phyloP scores from a whole-genome alignment of 2,113 vertebrate species.

The Morphnarchus princeps region DNA sequence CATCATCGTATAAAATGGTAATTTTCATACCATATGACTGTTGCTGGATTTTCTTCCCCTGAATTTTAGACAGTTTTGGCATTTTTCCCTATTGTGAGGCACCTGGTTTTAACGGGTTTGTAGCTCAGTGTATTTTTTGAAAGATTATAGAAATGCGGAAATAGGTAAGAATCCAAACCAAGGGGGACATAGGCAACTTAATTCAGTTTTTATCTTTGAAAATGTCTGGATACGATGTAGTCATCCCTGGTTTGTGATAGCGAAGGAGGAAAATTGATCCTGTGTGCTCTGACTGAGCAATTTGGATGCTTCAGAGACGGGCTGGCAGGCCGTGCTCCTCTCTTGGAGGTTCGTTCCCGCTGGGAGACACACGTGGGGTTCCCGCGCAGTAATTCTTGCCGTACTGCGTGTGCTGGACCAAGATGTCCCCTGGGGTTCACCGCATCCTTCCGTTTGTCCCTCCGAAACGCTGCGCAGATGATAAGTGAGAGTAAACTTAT shows the following conservation, averaged over 20 bases:
- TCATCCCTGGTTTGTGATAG: neutral
- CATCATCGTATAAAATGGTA: neutral
- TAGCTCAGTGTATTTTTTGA: neutral
- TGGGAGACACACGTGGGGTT: neutral
- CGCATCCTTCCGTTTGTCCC: fast-evolving
- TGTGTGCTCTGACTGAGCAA: neutral
- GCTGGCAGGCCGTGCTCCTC: neutral
- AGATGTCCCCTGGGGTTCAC: neutral
- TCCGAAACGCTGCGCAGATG: neutral
- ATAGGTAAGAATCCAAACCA: neutral
- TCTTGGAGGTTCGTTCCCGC: too few relatives aligned
- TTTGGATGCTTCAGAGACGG: neutral
- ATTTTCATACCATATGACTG: fast-evolving
- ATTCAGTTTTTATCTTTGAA: neutral
- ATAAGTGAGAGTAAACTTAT: neutral
- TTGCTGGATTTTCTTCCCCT: neutral
- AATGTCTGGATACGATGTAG: neutral
- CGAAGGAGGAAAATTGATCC: neutral
- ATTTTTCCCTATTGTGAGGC: neutral
- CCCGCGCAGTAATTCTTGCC: neutral
- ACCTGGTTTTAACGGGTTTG: neutral
- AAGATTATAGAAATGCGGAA: neutral
- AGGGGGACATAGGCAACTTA: neutral
- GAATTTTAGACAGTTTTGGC: neutral
- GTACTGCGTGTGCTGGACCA: fast-evolving